A percentile compares a stretch with the other conserved stretches of the same genome.
These are phyloP conservation scores for Temnopleurus reevesii DNA, from an alignment of 53 echinoderm and acorn worm genomes.

Conservation along the genomic window DNA sequence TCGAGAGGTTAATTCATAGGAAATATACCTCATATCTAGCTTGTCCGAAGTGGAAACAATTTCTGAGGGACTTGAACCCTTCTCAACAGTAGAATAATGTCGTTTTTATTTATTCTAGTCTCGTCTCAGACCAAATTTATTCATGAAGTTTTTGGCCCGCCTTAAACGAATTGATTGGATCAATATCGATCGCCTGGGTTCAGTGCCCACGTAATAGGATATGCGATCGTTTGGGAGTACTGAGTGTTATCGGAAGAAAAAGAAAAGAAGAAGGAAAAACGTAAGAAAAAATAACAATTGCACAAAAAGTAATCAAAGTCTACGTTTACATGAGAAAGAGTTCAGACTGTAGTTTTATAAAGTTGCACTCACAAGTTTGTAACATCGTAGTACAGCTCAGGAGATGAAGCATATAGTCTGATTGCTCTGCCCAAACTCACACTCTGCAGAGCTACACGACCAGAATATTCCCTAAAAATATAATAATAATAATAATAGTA, in stretches of 20 bases:
- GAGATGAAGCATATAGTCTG: too few relatives aligned
- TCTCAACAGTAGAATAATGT: neutral
- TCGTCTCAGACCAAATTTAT: constrained; percentile 24
- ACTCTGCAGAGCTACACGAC: too few relatives aligned
- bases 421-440: too few relatives aligned
- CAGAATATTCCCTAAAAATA: too few relatives aligned
- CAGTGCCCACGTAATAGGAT: constrained; percentile 28
- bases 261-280: neutral
- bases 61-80: neutral
- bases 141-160: constrained; percentile 8
- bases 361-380: too few relatives aligned
- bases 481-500: too few relatives aligned
- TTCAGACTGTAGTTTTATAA: too few relatives aligned
- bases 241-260: neutral
- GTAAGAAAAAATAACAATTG: too few relatives aligned
- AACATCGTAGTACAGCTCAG: too few relatives aligned
- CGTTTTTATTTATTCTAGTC: neutral
- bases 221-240: neutral
- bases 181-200: constrained; percentile 3
- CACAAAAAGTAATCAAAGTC: constrained; percentile 35
- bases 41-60: neutral
- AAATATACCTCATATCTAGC: neutral
- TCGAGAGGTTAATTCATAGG: too few relatives aligned
- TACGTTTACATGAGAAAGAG: neutral
- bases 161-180: neutral